Percentiles rank a stretch among this genome's conserved stretches.
These are phyloP conservation scores for Andrena cerasifolii DNA, from an alignment of 1,140 invertebrate genomes.

Conservation along the genomic window DNA sequence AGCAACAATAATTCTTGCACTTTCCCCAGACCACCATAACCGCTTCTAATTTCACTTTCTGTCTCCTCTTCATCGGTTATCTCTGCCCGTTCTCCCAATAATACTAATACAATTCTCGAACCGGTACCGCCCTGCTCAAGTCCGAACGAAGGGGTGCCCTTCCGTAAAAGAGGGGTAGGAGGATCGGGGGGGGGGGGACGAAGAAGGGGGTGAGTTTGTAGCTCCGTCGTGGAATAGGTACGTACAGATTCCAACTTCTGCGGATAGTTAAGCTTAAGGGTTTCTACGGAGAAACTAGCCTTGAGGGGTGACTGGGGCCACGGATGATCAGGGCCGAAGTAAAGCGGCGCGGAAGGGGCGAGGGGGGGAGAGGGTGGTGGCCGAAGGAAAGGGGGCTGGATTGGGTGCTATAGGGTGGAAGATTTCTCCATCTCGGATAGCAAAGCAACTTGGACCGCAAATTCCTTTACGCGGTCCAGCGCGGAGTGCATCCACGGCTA, in stretches of 20 bases:
- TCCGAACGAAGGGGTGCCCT: slow-evolving; percentile 47
- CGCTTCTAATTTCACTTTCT: slow-evolving; percentile 11
- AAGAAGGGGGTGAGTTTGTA: slow-evolving; percentile 57
- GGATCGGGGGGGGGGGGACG: slow-evolving; percentile 7
- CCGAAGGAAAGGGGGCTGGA: slow-evolving; percentile 42
- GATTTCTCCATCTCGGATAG: slow-evolving; percentile 66
- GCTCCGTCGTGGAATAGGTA: slow-evolving; percentile 66
- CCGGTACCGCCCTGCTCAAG: slow-evolving; percentile 27
- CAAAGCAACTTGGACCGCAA: slow-evolving; percentile 71
- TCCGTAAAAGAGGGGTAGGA: slow-evolving; percentile 35
- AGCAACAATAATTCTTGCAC: no score
- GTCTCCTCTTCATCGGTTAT: slow-evolving; percentile 7
- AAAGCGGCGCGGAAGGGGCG: slow-evolving; percentile 55
- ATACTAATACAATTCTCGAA: slow-evolving; percentile 44
- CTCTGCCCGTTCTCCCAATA: slow-evolving; percentile 5
- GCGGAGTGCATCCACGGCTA: slow-evolving; percentile 61
- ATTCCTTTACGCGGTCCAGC: slow-evolving; percentile 69
- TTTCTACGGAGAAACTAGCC: slow-evolving; percentile 70
- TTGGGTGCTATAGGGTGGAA: slow-evolving; percentile 59
- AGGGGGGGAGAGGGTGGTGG: slow-evolving; percentile 25
- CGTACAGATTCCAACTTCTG: slow-evolving; percentile 72
- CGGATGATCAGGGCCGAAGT: slow-evolving; percentile 71
- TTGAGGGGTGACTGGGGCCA: slow-evolving; percentile 70
- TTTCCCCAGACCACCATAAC: background rate
- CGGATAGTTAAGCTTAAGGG: slow-evolving; percentile 74